A percentile compares a stretch with the other conserved stretches of the same genome.
These are phyloP conservation scores for Xylota segnis DNA, from an alignment of 2,888 invertebrate genomes.

Conservation along the genomic window DNA sequence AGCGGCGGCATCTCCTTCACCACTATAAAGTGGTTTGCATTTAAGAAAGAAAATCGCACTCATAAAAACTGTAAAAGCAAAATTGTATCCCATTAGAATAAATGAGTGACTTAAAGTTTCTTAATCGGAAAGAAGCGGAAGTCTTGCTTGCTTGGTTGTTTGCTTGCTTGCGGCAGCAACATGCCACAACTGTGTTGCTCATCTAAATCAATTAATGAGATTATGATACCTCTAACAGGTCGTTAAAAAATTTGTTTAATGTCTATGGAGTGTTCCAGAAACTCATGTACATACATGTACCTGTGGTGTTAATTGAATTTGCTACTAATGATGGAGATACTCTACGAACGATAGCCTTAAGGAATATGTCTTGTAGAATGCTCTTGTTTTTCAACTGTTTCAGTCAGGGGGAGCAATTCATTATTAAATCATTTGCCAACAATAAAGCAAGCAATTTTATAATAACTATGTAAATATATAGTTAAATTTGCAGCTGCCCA, in stretches of 20 bases:
- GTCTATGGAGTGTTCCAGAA: neutral
- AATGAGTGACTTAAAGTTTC: conserved; percentile 17
- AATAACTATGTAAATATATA: neutral
- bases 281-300: neutral
- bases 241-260: conserved; percentile 33
- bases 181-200: conserved; percentile 5
- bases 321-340: neutral
- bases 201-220: conserved; percentile 52
- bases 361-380: too few species aligned
- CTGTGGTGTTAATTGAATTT: conserved; percentile 13
- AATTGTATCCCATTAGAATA: conserved; percentile 34
- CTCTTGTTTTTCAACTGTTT: too few species aligned
- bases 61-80: conserved; percentile 11
- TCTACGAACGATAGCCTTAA: neutral
- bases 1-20: neutral
- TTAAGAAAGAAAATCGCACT: conserved; percentile 2
- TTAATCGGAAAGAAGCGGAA: conserved; percentile 28
- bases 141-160: conserved; percentile 2
- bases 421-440: neutral
- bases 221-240: conserved; percentile 32
- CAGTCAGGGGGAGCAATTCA: neutral
- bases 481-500: neutral
- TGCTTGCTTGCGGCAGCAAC: neutral
- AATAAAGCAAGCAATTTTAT: neutral
- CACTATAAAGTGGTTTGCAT: neutral